Conservation (phyloP, 1,140 invertebrate genomes). For the Sarcophaga bullata region DNA sequence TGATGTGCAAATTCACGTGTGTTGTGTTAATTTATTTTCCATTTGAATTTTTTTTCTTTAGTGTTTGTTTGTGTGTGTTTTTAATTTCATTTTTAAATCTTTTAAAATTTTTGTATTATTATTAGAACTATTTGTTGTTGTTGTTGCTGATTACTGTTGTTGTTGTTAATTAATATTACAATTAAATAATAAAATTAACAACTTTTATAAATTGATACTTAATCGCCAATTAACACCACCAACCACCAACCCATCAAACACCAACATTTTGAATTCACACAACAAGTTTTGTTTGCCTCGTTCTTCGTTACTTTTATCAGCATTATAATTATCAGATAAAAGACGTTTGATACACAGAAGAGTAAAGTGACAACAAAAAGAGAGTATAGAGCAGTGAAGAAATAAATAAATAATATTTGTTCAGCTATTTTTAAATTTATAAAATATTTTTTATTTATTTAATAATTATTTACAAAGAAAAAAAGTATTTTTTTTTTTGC, state of each 20-base stretch:
- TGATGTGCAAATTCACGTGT: conserved; percentile 10
- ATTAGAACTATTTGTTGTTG: no score
- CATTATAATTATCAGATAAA: not conserved
- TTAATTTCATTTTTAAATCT: no score
- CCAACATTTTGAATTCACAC: not conserved
- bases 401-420: conserved; percentile 29
- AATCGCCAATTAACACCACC: conserved; percentile 38
- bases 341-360: not conserved
- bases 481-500: no score
- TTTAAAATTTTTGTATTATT: no score
- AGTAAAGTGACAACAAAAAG: no score
- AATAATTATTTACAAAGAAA: not conserved
- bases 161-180: not conserved
- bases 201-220: conserved; percentile 38
- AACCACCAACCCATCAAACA: no score
- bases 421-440: conserved; percentile 28
- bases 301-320: not conserved
- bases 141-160: no score
- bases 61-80: not conserved
- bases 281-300: not conserved
- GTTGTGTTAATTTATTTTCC: conserved; percentile 6
- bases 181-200: conserved; percentile 40
- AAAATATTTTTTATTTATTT: conserved; percentile 30
- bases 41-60: not conserved
- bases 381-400: no score